Percentiles rank a stretch among this genome's conserved stretches.
phyloP scores from a whole-genome alignment of 2,888 invertebrate species.

The Piscicola geometra region DNA sequence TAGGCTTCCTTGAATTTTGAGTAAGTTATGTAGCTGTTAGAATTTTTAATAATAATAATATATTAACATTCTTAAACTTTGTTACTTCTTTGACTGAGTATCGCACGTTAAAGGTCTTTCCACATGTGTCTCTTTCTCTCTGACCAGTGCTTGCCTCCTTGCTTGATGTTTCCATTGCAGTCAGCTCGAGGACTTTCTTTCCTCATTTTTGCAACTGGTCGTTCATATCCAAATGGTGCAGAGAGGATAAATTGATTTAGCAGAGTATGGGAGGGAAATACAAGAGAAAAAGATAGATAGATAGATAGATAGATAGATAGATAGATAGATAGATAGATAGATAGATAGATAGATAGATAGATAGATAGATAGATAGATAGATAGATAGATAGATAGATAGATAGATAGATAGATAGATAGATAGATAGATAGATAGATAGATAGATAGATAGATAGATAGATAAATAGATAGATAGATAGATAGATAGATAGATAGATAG shows the following conservation, averaged over 20 bases:
- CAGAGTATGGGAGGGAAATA: not conserved
- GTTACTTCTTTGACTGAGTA: too few species aligned
- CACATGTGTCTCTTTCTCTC: too few species aligned
- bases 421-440: not conserved
- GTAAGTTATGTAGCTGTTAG: too few species aligned
- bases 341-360: not conserved
- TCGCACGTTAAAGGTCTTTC: too few species aligned
- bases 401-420: constrained; percentile 10
- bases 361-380: constrained; percentile 1
- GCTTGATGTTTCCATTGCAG: too few species aligned
- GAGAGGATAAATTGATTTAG: not conserved
- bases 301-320: not conserved
- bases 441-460: not conserved
- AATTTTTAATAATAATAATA: too few species aligned
- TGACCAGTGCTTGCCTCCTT: too few species aligned
- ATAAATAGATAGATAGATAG: constrained; percentile 14
- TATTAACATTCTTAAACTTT: too few species aligned
- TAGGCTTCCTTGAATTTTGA: too few species aligned
- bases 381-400: constrained; percentile 3
- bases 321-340: not conserved
- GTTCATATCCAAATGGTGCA: too few species aligned
- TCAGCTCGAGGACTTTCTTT: too few species aligned
- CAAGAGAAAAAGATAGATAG: not conserved
- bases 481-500: not conserved
- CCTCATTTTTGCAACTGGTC: too few species aligned